These are phyloP conservation scores for Turritopsis rubra DNA, from an alignment of 30 jellyfish, hydroid and myxozoan species.

Conservation along the genomic window DNA sequence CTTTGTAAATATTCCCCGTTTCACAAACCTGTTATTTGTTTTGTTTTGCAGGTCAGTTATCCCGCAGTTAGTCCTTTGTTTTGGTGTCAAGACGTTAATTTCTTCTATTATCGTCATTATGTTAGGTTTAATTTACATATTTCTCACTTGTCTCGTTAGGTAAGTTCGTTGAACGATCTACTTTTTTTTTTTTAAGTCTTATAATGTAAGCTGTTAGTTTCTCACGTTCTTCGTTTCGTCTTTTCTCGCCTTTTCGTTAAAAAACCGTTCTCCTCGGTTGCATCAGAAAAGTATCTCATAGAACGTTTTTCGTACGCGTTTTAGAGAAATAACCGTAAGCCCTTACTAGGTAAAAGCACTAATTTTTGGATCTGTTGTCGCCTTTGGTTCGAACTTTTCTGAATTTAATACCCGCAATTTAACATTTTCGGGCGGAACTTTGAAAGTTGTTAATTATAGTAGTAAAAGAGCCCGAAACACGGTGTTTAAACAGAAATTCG, in stretches of 20 bases:
- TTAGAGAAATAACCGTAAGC: no score
- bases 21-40: neutral
- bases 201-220: no score
- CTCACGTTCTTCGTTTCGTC: no score
- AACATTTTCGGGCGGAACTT: no score
- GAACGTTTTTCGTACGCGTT: neutral
- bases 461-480: no score
- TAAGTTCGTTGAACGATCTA: neutral
- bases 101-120: constrained; percentile 32
- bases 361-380: no score
- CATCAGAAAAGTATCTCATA: neutral
- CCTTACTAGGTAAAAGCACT: no score
- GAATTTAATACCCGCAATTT: no score
- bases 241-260: no score
- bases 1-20: neutral
- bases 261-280: neutral
- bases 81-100: constrained; percentile 28
- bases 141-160: constrained; percentile 30
- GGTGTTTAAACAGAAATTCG: no score
- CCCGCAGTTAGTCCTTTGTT: constrained; percentile 14
- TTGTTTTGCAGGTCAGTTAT: constrained; percentile 9
- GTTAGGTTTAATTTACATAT: constrained; percentile 19
- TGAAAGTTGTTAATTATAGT: no score
- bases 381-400: no score
- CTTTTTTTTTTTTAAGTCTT: neutral